Evolutionary conservation across 1,140 invertebrate species (phyloP).

Genomic region (Atta texana): DNA sequence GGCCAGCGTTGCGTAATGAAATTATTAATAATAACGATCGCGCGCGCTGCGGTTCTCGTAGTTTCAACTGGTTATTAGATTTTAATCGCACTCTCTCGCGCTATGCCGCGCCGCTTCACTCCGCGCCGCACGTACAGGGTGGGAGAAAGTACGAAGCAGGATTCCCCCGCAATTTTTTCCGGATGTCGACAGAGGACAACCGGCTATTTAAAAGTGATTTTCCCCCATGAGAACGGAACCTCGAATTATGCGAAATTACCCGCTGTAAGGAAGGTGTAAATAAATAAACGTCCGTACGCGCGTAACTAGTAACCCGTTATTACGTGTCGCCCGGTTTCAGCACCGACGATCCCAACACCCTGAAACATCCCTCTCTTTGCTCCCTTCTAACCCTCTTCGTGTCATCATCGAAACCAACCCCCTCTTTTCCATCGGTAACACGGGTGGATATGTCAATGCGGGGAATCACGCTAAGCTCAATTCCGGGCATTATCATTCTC

Average conservation of each 20-base stretch:
- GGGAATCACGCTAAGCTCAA: constrained; percentile 60
- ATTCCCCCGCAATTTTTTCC: constrained; percentile 57
- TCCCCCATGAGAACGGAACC: constrained; percentile 76
- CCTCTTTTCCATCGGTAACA: constrained; percentile 30
- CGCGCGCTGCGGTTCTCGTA: constrained; percentile 62
- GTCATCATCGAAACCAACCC: not conserved
- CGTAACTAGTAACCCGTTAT: constrained; percentile 83
- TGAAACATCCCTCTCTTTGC: not conserved
- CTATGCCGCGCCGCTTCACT: not conserved
- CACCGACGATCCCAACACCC: constrained; percentile 61
- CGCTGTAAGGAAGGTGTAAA: constrained; percentile 77
- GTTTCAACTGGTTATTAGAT: constrained; percentile 65
- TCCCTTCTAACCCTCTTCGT: constrained; percentile 26
- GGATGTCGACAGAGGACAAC: constrained; percentile 4
- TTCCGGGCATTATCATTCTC: constrained; percentile 55
- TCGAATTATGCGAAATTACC: constrained; percentile 80
- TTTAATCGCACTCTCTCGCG: constrained; percentile 56
- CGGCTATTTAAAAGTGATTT: constrained; percentile 75
- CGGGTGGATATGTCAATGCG: constrained; percentile 56
- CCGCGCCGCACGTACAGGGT: not conserved
- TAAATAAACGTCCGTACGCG: constrained; percentile 81
- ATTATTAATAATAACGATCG: constrained; percentile 65
- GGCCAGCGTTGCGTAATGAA: constrained; percentile 60
- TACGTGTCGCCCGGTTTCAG: constrained; percentile 79
- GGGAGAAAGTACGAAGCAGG: constrained; percentile 36